Percentiles rank a stretch among this genome's conserved stretches.
These are phyloP conservation scores for Anisognathus igniventris DNA, from an alignment of 2,797 vertebrate species.

Conservation along the genomic window DNA sequence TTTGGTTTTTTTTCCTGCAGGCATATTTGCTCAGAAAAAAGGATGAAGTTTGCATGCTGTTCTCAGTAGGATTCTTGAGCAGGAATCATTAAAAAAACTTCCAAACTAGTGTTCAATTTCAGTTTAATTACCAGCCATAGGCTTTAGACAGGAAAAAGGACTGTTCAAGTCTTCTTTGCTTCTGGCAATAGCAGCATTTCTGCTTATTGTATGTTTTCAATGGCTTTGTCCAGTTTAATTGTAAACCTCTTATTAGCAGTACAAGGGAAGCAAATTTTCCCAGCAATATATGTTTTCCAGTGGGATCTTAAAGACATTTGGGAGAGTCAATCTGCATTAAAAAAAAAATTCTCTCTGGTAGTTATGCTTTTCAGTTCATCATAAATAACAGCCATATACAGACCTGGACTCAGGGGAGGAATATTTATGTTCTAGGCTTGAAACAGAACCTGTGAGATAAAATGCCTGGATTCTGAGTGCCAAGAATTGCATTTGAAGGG, in stretches of 20 bases:
- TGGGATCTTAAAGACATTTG: background rate
- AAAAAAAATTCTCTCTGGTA: rapidly evolving
- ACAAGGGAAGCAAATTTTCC: background rate
- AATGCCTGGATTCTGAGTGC: background rate
- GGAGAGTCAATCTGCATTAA: background rate
- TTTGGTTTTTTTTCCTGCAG: background rate
- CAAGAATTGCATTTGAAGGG: background rate
- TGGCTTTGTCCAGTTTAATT: constrained; percentile 16
- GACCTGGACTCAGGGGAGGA: background rate
- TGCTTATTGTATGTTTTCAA: background rate
- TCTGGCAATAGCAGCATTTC: background rate
- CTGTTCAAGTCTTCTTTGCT: background rate
- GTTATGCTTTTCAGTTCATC: background rate
- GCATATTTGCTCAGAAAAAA: background rate
- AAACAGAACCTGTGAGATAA: background rate
- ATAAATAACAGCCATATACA: background rate
- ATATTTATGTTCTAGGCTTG: background rate
- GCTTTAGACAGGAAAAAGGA: background rate
- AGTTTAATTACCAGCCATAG: background rate
- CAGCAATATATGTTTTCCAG: background rate
- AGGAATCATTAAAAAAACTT: background rate
- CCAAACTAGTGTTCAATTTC: background rate
- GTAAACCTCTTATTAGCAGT: background rate
- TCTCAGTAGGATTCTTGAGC: background rate
- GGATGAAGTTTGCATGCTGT: background rate